Conservation (phyloP, 2,113 vertebrate genomes). For the Heterochromis multidens region DNA sequence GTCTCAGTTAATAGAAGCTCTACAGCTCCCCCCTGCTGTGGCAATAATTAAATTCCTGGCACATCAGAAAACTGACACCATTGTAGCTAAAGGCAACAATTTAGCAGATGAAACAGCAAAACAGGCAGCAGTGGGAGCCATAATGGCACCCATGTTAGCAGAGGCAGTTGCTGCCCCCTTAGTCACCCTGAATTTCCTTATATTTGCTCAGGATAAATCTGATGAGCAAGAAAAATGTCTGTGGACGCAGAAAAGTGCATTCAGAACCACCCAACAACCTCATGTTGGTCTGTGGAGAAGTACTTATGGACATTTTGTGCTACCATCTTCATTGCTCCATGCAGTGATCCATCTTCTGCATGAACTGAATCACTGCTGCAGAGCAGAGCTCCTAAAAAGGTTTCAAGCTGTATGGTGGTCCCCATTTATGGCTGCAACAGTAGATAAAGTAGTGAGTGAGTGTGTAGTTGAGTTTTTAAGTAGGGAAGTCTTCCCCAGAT, state of each 20-base stretch:
- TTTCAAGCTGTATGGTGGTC: too few relatives aligned
- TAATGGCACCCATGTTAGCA: not conserved
- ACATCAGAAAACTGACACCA: not conserved
- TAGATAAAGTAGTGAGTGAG: too few relatives aligned
- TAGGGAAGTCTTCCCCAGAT: too few relatives aligned
- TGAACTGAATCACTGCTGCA: too few relatives aligned
- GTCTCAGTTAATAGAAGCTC: not conserved
- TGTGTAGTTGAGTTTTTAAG: too few relatives aligned
- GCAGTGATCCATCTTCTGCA: too few relatives aligned
- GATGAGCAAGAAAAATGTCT: not conserved
- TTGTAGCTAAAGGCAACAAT: not conserved
- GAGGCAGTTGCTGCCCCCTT: not conserved
- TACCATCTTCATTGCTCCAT: too few relatives aligned
- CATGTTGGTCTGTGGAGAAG: too few relatives aligned
- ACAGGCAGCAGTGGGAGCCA: not conserved
- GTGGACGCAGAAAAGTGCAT: accelerated
- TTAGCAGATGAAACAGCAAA: not conserved
- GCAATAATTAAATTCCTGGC: not conserved
- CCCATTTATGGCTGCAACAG: too few relatives aligned
- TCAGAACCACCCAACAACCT: not conserved
- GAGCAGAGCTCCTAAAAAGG: not conserved
- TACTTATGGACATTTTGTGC: too few relatives aligned
- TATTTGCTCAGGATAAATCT: not conserved
- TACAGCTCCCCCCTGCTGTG: not conserved
- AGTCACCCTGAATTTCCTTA: not conserved